Conservation (phyloP, 2,113 vertebrate species). For the Eleginops maclovinus region DNA sequence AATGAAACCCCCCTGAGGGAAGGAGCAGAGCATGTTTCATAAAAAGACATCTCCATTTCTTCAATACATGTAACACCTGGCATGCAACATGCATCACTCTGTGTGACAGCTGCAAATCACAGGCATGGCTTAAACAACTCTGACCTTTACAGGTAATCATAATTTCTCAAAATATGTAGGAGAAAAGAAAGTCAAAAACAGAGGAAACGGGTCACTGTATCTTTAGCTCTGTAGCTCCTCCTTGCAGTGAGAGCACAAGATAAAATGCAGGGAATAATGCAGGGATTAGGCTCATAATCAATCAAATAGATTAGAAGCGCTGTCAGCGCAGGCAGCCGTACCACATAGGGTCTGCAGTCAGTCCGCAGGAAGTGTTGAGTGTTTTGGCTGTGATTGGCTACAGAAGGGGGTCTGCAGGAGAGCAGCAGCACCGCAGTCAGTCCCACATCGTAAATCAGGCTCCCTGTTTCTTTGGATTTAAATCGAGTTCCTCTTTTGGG, state of each 20-base stretch:
- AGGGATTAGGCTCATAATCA: constrained; percentile 74
- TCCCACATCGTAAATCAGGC: constrained; percentile 79
- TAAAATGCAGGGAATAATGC: constrained; percentile 59
- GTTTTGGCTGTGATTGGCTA: constrained; percentile 79
- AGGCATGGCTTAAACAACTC: constrained; percentile 42
- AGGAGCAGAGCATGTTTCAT: constrained; percentile 51
- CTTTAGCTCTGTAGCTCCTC: constrained; percentile 48
- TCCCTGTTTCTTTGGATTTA: constrained; percentile 76
- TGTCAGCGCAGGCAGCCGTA: constrained; percentile 67
- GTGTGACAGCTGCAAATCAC: constrained; percentile 54
- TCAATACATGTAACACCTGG: constrained; percentile 38
- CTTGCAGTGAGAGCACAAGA: constrained; percentile 24
- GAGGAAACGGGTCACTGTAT: constrained; percentile 45
- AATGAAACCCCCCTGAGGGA: constrained; percentile 40
- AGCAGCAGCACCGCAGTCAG: constrained; percentile 66
- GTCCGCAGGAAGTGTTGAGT: constrained; percentile 75
- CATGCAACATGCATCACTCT: constrained; percentile 52
- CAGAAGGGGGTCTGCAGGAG: constrained; percentile 68
- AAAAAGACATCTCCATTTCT: constrained; percentile 63
- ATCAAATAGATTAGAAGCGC: constrained; percentile 76
- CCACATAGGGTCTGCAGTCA: constrained; percentile 63
- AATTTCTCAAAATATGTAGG: constrained; percentile 8
- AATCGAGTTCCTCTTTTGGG: constrained; percentile 78
- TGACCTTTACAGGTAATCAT: constrained; percentile 57
- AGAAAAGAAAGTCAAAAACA: constrained; percentile 12